Base-by-base conservation (phyloP, 2,113 vertebrate species). In the Balaenoptera acutorostrata region DNA sequence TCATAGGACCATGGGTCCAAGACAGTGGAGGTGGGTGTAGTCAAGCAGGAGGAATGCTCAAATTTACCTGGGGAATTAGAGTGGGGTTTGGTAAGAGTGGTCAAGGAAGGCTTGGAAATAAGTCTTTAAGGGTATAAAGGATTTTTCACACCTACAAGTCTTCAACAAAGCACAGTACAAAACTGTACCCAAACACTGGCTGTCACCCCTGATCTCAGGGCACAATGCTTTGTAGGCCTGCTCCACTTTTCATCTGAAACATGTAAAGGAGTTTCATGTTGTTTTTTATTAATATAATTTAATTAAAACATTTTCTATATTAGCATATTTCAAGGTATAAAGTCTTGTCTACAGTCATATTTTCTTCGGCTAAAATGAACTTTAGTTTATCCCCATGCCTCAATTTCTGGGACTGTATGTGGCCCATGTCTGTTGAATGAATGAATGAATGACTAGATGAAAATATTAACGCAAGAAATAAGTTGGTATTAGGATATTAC, bases 281-380 rank as follows among this genome's bases (percentile, higher is more conserved):
- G 23, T 80, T 68, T 55, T 46, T 86, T 66, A 89, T 78, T 94
- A 68, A 69, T 69, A 82, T 59, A 20, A 97, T 88, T 72, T 85
- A 93, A 90, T 90, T 86, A 94, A 81, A 97, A 88, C 11, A 94
- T 69, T 97, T 96, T 93, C 52, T 71, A 25, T 71, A 52, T 85
- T 94, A 80, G 66, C 10, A 63, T 69, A 77, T 84, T 92, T 59
- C 69, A 94, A 92, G 44, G 18, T 81, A 55, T 77, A 93, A 89
- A 72, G n/a, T 59, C 2, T n/a, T 39, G 25, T 23, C 69, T 59
- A 49, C 8, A 92, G 44, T 49, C 49, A 75, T 89, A 92, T 96
- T 96, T 95, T 66, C 57, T 97, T 75, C 12, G 36, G 44, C 20
- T 69, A 94, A 96, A 93, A 85, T 75, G 80, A 92, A 86, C 52